A percentile compares a stretch with the other conserved stretches of the same genome.
phyloP scores from a whole-genome alignment of 2,113 vertebrate species.

The Lonchura striata region DNA sequence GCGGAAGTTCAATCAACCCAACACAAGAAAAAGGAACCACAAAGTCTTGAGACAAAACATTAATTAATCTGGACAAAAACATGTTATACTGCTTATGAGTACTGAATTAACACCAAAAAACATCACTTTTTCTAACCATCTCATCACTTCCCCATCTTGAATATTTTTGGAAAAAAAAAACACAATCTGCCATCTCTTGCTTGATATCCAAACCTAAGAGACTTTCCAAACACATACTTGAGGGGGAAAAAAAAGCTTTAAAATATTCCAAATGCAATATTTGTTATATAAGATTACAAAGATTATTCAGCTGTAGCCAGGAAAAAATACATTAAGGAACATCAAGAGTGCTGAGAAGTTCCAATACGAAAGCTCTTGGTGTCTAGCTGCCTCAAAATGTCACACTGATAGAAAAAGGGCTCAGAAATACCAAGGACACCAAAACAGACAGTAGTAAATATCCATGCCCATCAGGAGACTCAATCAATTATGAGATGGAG shows the following conservation, averaged over 20 bases:
- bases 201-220: background rate
- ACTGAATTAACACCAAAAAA: background rate
- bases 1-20: background rate
- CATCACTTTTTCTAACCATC: background rate
- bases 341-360: background rate
- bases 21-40: background rate
- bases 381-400: background rate
- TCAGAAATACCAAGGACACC: background rate
- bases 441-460: background rate
- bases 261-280: background rate
- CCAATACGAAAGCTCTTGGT: background rate
- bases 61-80: background rate
- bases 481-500: background rate
- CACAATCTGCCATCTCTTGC: background rate
- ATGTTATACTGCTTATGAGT: background rate
- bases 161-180: rapidly evolving
- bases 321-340: background rate
- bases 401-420: background rate
- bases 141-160: background rate
- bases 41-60: background rate
- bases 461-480: background rate
- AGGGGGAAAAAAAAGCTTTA: background rate
- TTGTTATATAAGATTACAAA: background rate
- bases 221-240: background rate
- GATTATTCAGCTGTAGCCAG: background rate